These are phyloP conservation scores for Caradrina kadenii DNA, from an alignment of 2,888 invertebrate species.

Conservation along the genomic window DNA sequence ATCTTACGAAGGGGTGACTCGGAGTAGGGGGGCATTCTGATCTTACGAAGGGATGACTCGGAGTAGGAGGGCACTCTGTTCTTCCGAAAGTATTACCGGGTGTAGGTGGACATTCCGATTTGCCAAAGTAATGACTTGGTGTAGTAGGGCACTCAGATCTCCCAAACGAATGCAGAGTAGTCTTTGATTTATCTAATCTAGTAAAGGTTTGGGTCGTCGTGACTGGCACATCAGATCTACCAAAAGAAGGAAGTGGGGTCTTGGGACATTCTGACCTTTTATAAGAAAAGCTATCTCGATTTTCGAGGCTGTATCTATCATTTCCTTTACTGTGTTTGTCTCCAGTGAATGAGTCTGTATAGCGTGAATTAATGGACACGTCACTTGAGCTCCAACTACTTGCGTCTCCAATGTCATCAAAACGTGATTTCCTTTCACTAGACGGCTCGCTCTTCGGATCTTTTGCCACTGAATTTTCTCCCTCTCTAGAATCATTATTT, in stretches of 20 bases:
- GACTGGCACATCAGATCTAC: constrained; percentile 68
- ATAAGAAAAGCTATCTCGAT: constrained; percentile 63
- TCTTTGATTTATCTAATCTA: constrained; percentile 60
- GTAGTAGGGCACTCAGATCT: constrained; percentile 75
- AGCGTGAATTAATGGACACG: constrained; percentile 50
- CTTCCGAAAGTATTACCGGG: constrained; percentile 74
- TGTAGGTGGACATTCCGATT: constrained; percentile 62
- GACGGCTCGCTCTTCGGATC: constrained; percentile 60
- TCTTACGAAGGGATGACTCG: constrained; percentile 68
- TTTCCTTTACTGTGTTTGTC: constrained; percentile 57
- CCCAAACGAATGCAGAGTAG: constrained; percentile 65
- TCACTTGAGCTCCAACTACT: constrained; percentile 57
- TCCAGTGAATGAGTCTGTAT: constrained; percentile 50
- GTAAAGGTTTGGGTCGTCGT: constrained; percentile 68
- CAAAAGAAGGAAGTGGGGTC: constrained; percentile 67
- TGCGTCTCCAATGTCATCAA: constrained; percentile 53
- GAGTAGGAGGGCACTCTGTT: constrained; percentile 69
- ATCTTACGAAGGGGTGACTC: constrained; percentile 63
- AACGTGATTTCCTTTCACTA: constrained; percentile 49
- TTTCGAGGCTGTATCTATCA: constrained; percentile 66
- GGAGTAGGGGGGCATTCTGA: constrained; percentile 65
- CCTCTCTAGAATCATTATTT: constrained; percentile 68
- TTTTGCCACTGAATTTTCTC: constrained; percentile 63
- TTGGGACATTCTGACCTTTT: constrained; percentile 63
- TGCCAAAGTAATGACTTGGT: constrained; percentile 70